Base-by-base conservation (phyloP, 2,113 vertebrate genomes). In the Hymenochirus boettgeri region DNA sequence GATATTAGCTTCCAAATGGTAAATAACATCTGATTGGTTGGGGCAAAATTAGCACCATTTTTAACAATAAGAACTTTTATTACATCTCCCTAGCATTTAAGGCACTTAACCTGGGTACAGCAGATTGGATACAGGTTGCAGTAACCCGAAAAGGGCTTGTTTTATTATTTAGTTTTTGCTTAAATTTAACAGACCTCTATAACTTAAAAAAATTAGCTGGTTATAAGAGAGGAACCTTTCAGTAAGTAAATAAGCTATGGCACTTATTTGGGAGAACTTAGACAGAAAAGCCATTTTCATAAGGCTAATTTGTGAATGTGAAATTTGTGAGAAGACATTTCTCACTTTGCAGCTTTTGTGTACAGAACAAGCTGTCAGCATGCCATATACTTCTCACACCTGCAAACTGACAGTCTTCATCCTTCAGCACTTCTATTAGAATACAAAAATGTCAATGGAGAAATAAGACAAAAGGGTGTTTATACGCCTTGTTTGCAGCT, bases 311-410 rank as follows among this genome's bases (percentile, higher is more conserved):
- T 70, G 18, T 76, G 71, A 73, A 25, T 53, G 57, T 66, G 45
- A 73, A 70, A 73, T 60, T 22, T 50, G 18, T 54, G 74, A 48
- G 63, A 23, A 53, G 27, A 17, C 51, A 48, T 58, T 64, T 64
- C 45, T 64, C 52, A 70, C 15, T 39, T 65, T 47, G 8, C 5
- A 56, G 57, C 33, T 46, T 61, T 45, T 62, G 45, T 57, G 65
- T 24, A 25, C 18, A 45, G 33, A 70, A 56, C 3, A 31, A 70
- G 45, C 61, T 72, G 53, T 37, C 48, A 65, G 1, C 18, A 0
- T 11, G 51, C 0, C 0, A 18, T 1, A 0, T 3, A 69, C 47
- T 74, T 48, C 33, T 65, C 1, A 0, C 9, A 0, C 25, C 42
- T 27, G 39, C 73, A 33, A 7, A 4, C 3, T 15, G 25, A 35